Evolutionary conservation across 1,140 invertebrate species (phyloP).

Genomic region (Danaus melanippus): DNA sequence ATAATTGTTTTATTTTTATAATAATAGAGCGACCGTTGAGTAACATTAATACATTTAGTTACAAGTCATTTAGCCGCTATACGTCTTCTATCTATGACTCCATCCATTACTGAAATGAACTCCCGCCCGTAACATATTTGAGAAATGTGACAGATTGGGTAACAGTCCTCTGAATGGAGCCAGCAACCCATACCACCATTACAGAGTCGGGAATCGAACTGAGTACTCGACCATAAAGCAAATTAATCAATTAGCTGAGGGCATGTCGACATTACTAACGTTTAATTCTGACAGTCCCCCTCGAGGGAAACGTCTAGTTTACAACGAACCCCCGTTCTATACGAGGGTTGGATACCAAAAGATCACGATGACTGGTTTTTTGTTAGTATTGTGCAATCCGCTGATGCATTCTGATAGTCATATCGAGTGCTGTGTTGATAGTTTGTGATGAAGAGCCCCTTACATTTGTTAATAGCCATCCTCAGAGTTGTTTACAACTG

Average conservation of each 20-base stretch:
- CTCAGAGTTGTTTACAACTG: slow-evolving; percentile 20
- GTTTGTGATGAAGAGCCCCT: slow-evolving; percentile 53
- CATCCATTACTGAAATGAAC: slow-evolving; percentile 43
- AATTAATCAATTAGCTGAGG: slow-evolving; percentile 70
- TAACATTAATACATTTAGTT: too few species aligned
- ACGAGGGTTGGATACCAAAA: slow-evolving; percentile 3
- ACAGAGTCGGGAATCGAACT: slow-evolving; percentile 51
- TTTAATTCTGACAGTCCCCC: slow-evolving; percentile 64
- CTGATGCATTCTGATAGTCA: slow-evolving; percentile 66
- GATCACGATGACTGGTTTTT: slow-evolving; percentile 39
- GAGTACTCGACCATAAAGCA: slow-evolving; percentile 64
- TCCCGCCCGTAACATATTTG: slow-evolving; percentile 33
- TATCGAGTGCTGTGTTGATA: slow-evolving; percentile 55
- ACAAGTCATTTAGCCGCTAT: too few species aligned
- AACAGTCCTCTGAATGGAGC: slow-evolving; percentile 51
- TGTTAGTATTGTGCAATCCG: slow-evolving; percentile 57
- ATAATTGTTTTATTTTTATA: too few species aligned
- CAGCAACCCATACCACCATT: slow-evolving; percentile 56
- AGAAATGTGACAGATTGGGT: slow-evolving; percentile 68
- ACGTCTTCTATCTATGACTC: too few species aligned
- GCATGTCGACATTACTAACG: slow-evolving; percentile 67
- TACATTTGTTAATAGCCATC: slow-evolving; percentile 32
- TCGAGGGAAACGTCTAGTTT: slow-evolving; percentile 35
- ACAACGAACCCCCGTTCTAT: slow-evolving; percentile 20
- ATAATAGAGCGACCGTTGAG: background rate